Base-by-base conservation (phyloP, 2,797 vertebrate genomes). In the Pampus argenteus region DNA sequence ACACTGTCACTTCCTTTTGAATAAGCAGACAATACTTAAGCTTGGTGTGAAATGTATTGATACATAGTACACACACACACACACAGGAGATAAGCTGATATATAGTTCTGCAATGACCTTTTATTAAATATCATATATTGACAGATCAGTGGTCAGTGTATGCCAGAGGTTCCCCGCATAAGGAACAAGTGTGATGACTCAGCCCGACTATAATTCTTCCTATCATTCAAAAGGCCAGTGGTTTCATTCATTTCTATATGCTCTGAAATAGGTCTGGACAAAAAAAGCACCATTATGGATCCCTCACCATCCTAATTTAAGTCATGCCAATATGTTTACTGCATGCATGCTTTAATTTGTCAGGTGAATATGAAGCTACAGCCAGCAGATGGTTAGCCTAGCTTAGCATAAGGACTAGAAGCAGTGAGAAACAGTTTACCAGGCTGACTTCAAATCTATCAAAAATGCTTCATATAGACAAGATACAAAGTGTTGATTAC, bases 41-140 rank as follows among this genome's bases (percentile, higher is more conserved):
- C 54, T 47, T 48, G 36, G 20, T 26, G 22, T 44, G 7, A 70
- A 34, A n/a, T 44, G 5, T 18, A 20, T 9, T 42, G 31, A 52
- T 23, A 42, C 1, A 64, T 25, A 61, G 28, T 57, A 61, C 17
- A 58, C 55, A 45, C 34, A 57, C 9, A 36, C 8, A 29, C 18
- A n/a, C n/a, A n/a, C n/a, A n/a, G 40, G 28, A 15, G 23, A 70
- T 14, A 22, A 20, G 48, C 36, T 66, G 48, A 29, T 55, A 22
- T 31, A 47, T 57, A n/a, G 60, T 14, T 38, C 50, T 61, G 45
- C 11, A 10, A 2, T 44, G 40, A 29, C 31, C 22, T 73, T 65
- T 68, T n/a, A 56, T 65, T 40, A n/a, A 55, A 73, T 34, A 50
- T 70, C 29, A 60, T 23, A 13, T 14, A 52, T 5, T 47, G 13